These are phyloP conservation scores for Aradus depressus DNA, from an alignment of 2,888 invertebrate genomes.

Conservation along the genomic window DNA sequence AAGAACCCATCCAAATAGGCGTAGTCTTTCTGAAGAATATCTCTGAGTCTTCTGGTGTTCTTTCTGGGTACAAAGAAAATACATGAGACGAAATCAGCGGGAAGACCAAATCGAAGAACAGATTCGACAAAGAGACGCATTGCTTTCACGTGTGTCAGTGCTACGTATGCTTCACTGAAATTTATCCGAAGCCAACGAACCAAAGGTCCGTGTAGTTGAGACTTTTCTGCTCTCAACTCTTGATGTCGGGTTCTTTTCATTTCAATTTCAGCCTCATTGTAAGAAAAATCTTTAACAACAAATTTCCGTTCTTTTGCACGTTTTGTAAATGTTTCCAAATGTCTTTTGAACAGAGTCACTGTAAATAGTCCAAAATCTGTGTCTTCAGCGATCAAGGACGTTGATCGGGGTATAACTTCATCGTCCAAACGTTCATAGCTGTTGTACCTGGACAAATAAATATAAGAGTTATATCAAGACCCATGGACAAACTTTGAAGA, in stretches of 20 bases:
- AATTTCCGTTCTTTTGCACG: conserved; percentile 9
- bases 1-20: background rate
- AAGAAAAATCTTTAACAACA: conserved; percentile 12
- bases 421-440: conserved; percentile 8
- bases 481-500: too few species aligned
- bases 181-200: background rate
- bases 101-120: conserved; percentile 11
- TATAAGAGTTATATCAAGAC: too few species aligned
- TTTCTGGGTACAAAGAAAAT: conserved; percentile 1
- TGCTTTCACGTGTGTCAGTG: conserved; percentile 9
- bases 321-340: background rate
- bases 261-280: conserved; percentile 2
- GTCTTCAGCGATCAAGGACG: conserved; percentile 9
- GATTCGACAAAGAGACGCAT: conserved; percentile 14
- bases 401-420: conserved; percentile 12
- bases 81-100: background rate
- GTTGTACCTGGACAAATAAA: too few species aligned
- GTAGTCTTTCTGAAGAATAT: conserved; percentile 1
- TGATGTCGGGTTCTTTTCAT: background rate
- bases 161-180: conserved; percentile 12
- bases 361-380: conserved; percentile 9
- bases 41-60: background rate
- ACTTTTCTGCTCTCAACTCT: background rate
- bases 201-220: background rate
- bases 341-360: conserved; percentile 13